phyloP scores from a whole-genome alignment of 2,797 vertebrate genomes.

The Ammospiza maritima region DNA sequence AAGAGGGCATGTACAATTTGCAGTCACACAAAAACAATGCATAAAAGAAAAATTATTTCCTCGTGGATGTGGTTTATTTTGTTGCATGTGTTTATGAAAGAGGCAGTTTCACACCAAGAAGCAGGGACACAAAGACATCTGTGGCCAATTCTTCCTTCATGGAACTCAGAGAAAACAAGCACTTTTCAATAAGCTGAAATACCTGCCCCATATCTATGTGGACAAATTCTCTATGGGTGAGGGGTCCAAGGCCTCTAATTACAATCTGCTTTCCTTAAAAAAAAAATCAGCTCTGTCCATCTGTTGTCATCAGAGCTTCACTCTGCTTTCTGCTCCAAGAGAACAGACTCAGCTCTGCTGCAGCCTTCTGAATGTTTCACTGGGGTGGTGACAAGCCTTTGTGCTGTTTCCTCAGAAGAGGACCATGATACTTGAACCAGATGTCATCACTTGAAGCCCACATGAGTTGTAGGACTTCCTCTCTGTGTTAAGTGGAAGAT shows the following conservation, averaged over 20 bases:
- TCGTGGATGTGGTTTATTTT: neutral
- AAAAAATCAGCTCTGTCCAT: neutral
- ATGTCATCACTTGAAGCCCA: conserved; percentile 71
- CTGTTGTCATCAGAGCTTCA: conserved; percentile 33
- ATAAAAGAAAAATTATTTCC: neutral
- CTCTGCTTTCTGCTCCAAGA: conserved; percentile 42
- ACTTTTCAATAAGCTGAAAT: neutral
- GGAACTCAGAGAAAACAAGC: neutral
- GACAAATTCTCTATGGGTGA: neutral
- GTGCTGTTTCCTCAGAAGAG: conserved; percentile 56
- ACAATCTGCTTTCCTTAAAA: neutral
- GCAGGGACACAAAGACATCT: neutral
- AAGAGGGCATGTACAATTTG: neutral
- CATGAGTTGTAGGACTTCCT: conserved; percentile 71
- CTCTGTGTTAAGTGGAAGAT: conserved; percentile 63
- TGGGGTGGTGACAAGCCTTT: conserved; percentile 64
- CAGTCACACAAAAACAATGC: neutral
- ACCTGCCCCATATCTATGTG: neutral
- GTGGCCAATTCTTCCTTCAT: neutral
- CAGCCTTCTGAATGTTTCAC: conserved; percentile 24
- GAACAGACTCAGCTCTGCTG: neutral
- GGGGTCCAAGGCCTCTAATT: neutral
- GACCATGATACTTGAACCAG: conserved; percentile 64
- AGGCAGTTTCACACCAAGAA: neutral
- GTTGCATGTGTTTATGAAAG: neutral